phyloP scores from a whole-genome alignment of 2,113 vertebrate genomes.

The Dasyornis broadbenti region DNA sequence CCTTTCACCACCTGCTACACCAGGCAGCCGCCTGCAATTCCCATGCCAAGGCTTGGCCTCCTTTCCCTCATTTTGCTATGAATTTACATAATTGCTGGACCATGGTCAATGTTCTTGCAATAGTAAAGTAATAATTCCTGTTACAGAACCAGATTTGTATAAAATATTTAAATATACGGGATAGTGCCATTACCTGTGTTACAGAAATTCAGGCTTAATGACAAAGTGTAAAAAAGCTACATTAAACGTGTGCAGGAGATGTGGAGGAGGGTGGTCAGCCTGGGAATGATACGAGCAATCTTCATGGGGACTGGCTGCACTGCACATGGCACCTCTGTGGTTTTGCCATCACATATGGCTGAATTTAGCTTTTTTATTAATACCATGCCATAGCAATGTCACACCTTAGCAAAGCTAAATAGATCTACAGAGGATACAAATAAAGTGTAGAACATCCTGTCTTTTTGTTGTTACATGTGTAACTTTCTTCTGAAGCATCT shows the following conservation, averaged over 20 bases:
- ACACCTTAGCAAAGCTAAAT: background rate
- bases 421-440: background rate
- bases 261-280: background rate
- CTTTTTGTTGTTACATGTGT: background rate
- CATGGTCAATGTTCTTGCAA: background rate
- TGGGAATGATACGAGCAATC: background rate
- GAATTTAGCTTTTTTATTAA: background rate
- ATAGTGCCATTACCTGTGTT: background rate
- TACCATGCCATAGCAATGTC: background rate
- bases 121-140: background rate
- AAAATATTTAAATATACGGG: background rate
- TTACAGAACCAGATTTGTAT: background rate
- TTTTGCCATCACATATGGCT: background rate
- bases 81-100: background rate
- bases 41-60: background rate
- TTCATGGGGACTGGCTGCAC: background rate
- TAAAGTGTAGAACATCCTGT: background rate
- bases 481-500: background rate
- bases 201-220: background rate
- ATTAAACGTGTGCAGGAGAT: background rate
- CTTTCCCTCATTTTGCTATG: accelerated
- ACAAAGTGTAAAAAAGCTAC: background rate
- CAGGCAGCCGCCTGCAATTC: background rate
- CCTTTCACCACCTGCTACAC: background rate
- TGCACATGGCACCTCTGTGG: background rate